These are phyloP conservation scores for Pseudochromis fuscus DNA, from an alignment of 2,797 vertebrate genomes.

Conservation along the genomic window DNA sequence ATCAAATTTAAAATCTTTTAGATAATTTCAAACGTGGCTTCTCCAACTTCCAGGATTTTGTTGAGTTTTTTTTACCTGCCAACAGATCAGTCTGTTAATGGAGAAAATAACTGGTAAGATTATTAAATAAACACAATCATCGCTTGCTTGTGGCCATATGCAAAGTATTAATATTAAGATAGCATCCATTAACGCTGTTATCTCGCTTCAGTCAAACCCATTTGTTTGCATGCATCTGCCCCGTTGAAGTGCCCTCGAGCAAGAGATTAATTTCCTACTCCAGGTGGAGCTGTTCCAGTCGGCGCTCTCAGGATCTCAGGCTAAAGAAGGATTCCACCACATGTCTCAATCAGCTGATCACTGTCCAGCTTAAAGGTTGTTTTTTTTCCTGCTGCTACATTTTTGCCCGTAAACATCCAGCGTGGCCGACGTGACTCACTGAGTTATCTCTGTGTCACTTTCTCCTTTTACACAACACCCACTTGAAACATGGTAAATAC, in stretches of 20 bases:
- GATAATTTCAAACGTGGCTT: too few species aligned
- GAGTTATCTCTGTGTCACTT: conserved; percentile 70
- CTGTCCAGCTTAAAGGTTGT: conserved; percentile 23
- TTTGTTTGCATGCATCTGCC: conserved; percentile 3
- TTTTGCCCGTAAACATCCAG: conserved; percentile 55
- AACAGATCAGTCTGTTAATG: background rate
- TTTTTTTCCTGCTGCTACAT: conserved; percentile 37
- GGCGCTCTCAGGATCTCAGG: background rate
- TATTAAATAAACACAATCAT: background rate
- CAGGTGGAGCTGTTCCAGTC: conserved; percentile 3
- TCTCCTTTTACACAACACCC: conserved; percentile 70
- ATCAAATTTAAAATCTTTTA: too few species aligned
- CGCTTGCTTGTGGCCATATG: background rate
- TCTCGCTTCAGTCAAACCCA: background rate
- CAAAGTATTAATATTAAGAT: background rate
- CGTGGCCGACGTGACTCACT: conserved; percentile 54
- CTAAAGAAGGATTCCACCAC: conserved; percentile 10
- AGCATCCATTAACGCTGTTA: background rate
- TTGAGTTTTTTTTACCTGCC: conserved; percentile 3
- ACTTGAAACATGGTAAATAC: conserved; percentile 73
- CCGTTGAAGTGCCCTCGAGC: conserved; percentile 22
- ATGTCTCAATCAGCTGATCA: conserved; percentile 34
- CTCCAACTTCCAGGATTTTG: background rate
- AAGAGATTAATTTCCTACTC: conserved; percentile 8
- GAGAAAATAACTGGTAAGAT: conserved; percentile 1